These are phyloP conservation scores for Bombycilla garrulus DNA, from an alignment of 2,113 vertebrate genomes.

Conservation along the genomic window DNA sequence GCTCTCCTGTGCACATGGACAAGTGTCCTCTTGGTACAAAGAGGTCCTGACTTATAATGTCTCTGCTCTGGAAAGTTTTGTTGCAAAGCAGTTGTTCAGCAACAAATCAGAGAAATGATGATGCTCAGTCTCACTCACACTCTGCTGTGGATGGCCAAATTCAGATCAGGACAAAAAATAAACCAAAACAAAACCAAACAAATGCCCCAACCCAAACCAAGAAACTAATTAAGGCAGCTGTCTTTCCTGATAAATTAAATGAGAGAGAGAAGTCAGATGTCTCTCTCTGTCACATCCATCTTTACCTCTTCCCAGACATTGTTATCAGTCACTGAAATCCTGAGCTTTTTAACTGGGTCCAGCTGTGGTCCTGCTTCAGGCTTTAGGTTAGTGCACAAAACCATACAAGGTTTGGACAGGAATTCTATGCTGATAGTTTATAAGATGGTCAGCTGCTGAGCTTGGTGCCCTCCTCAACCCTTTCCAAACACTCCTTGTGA, in stretches of 20 bases:
- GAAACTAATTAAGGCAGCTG: neutral
- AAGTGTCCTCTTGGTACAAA: neutral
- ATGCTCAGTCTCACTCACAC: neutral
- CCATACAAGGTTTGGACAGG: neutral
- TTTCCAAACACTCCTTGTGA: neutral
- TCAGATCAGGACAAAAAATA: neutral
- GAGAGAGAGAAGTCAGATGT: neutral
- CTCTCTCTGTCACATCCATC: neutral
- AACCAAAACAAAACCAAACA: fast-evolving
- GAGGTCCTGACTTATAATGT: neutral
- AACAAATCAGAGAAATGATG: neutral
- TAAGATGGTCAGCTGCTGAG: neutral
- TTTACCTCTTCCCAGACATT: neutral
- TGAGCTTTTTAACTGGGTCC: neutral
- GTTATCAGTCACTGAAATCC: neutral
- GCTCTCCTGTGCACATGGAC: neutral
- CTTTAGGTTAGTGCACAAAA: neutral
- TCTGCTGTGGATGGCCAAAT: neutral
- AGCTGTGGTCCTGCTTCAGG: neutral
- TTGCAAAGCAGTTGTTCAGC: neutral
- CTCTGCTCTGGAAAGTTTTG: neutral
- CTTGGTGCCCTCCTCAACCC: neutral
- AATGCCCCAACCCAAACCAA: fast-evolving
- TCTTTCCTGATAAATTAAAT: neutral
- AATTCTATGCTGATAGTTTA: neutral